Evolutionary conservation across 2,888 invertebrate genomes (phyloP), one percentile per base, ranked within the genome.

Genomic region (Drosophila histrio): DNA sequence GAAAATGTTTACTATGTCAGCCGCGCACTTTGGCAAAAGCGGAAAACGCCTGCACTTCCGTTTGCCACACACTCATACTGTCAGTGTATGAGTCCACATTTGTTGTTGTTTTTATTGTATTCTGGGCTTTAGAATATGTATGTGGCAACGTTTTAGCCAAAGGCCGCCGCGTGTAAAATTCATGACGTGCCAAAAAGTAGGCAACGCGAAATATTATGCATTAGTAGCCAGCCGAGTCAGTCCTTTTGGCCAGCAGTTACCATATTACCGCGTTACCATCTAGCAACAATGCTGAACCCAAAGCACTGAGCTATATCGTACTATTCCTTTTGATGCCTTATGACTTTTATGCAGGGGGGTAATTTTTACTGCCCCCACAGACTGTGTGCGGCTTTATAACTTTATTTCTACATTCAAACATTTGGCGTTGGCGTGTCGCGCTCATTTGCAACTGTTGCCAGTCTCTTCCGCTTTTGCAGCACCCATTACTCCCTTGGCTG

Each of bases 11-110:
- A 61, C 57, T 71, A 72, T 85, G 82, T 75, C 72, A 72, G 72
- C 68, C 62, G 77, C 58, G 78, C 75, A 71, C 78, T 82, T 82
- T 70, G 67, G 72, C 59, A 71, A 84, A 70, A 81, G 63, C 71
- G 84, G 79, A 87, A 84, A 84, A 87, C 84, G 87, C 87, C 84
- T 84, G 87, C 84, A 82, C 87, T 84, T 81, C 87, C 84, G 84
- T 50, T 84, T 58, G 63, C 44, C 43, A 50, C 62, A 65, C 72
- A 75, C 73, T 76, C 52, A 68, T 47, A 21, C 39, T 47, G 39
- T 49, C 34, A 58, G n/a, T n/a, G n/a, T n/a, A n/a, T n/a, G n/a
- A n/a, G 13, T 5, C 43, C 49, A 38, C 22, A 22, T 6, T 36
- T 8, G 8, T 22, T 53, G 38, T 58, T 61, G 21, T 43, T 50